phyloP scores from a whole-genome alignment of 2,888 invertebrate species.

The Netelia melanura region DNA sequence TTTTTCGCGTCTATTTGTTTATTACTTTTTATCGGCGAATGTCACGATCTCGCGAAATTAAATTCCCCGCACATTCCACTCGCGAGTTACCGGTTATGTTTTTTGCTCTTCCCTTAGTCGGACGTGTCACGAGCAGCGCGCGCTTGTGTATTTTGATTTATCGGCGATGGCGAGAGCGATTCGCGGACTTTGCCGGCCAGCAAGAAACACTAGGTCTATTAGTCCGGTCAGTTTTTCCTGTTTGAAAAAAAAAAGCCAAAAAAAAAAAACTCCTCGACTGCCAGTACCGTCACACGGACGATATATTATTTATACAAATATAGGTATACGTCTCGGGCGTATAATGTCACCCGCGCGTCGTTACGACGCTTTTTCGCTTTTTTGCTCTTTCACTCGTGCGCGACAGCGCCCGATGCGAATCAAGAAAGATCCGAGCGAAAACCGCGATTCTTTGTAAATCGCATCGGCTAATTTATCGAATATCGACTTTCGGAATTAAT shows the following conservation, averaged over 20 bases:
- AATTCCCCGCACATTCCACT: background rate
- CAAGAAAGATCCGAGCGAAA: no score
- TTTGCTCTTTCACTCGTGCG: conserved; percentile 35
- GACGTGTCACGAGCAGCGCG: background rate
- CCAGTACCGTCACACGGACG: conserved; percentile 11
- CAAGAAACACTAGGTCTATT: conserved; percentile 46
- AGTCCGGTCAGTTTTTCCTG: conserved; percentile 39
- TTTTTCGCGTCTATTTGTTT: no score
- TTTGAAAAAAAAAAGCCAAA: conserved; percentile 20
- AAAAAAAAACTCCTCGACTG: conserved; percentile 41
- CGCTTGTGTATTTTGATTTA: conserved; percentile 40
- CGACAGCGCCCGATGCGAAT: background rate
- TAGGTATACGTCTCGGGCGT: conserved; percentile 17
- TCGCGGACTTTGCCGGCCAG: background rate
- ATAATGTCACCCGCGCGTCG: conserved; percentile 4
- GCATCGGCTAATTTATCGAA: conserved; percentile 31
- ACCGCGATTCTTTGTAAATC: conserved; percentile 19
- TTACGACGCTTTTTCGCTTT: conserved; percentile 21
- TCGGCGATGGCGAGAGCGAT: conserved; percentile 11
- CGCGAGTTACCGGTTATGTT: background rate
- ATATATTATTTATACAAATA: conserved; percentile 41
- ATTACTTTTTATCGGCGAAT: background rate
- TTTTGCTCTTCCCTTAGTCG: background rate
- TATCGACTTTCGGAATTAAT: background rate
- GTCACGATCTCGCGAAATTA: background rate